These are phyloP conservation scores for Tuta absoluta DNA, from an alignment of 2,888 invertebrate genomes.

Conservation along the genomic window DNA sequence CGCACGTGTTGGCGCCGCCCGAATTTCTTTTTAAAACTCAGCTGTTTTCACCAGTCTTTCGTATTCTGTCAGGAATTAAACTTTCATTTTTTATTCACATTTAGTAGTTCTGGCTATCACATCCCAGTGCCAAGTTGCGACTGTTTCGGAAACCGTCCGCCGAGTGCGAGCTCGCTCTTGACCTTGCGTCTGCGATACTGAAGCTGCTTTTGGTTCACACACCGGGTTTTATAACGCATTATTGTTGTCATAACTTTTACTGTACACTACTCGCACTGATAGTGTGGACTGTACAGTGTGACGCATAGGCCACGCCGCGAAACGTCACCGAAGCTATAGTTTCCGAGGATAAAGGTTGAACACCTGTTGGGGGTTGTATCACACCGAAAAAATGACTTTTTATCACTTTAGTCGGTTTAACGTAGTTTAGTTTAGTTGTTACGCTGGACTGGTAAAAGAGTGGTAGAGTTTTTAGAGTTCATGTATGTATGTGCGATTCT, in stretches of 20 bases:
- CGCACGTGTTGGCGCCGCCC: constrained; percentile 40
- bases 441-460: too few relatives aligned
- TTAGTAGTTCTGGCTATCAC: constrained; percentile 51
- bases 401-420: too few relatives aligned
- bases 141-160: constrained; percentile 67
- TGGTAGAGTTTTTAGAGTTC: too few relatives aligned
- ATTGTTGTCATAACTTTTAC: constrained; percentile 77
- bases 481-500: too few relatives aligned
- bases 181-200: constrained; percentile 76
- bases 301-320: constrained; percentile 1
- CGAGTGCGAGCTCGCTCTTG: constrained; percentile 58
- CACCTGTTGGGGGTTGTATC: constrained; percentile 5
- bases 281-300: constrained; percentile 22
- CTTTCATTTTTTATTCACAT: constrained; percentile 33
- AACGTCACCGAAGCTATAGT: neutral
- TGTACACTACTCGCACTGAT: constrained; percentile 46
- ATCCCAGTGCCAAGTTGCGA: constrained; percentile 57
- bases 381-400: neutral
- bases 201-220: constrained; percentile 68
- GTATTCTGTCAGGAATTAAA: neutral
- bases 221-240: constrained; percentile 74
- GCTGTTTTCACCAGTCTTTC: constrained; percentile 18
- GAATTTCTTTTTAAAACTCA: constrained; percentile 25
- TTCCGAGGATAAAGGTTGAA: constrained; percentile 11
- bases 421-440: too few relatives aligned